Evolutionary conservation across 2,113 vertebrate species (phyloP).

Genomic region (Phrynocephalus versicolor): DNA sequence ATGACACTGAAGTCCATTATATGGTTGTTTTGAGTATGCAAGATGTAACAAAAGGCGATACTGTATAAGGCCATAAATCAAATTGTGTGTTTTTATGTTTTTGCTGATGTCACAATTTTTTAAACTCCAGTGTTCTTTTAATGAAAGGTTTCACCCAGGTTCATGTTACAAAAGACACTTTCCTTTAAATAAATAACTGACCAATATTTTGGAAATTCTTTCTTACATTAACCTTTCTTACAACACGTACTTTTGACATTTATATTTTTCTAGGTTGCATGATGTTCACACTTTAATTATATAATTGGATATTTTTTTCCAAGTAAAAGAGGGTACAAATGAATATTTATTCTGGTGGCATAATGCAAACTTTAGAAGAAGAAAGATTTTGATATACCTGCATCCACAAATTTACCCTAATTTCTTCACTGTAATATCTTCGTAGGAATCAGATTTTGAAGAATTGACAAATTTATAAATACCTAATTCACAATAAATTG

Average conservation of each 20-base stretch:
- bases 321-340: conserved; percentile 21
- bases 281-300: conserved; percentile 40
- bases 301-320: conserved; percentile 11
- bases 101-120: conserved; percentile 1
- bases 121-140: background rate
- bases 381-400: conserved; percentile 17
- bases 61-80: conserved; percentile 10
- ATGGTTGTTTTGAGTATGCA: conserved; percentile 43
- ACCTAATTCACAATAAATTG: rapidly evolving
- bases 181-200: background rate
- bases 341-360: conserved; percentile 21
- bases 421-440: conserved; percentile 31
- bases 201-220: background rate
- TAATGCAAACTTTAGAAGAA: conserved; percentile 44
- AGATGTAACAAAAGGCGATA: conserved; percentile 45
- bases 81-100: conserved; percentile 36
- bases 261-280: conserved; percentile 25
- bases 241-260: conserved; percentile 51
- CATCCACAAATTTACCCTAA: conserved; percentile 1
- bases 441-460: conserved; percentile 38
- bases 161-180: conserved; percentile 1
- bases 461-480: too few species aligned
- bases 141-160: background rate
- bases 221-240: background rate
- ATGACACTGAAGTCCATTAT: conserved; percentile 52